Conservation (phyloP, 2,113 vertebrate species). For the Recurvirostra avosetta region DNA sequence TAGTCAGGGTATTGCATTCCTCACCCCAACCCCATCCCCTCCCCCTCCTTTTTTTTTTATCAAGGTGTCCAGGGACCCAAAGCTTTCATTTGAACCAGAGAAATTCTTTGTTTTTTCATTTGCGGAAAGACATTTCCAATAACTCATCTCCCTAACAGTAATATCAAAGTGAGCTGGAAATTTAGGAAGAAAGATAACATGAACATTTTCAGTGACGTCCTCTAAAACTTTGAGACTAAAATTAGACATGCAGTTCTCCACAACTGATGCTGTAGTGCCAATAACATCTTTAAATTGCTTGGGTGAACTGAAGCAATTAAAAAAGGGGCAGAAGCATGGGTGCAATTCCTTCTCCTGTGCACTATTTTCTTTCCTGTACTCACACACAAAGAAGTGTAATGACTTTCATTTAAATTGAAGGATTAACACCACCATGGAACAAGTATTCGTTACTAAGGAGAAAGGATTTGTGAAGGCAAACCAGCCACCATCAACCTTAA, state of each 20-base stretch:
- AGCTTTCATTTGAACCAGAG: not conserved
- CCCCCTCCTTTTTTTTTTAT: not conserved
- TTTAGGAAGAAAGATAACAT: not conserved
- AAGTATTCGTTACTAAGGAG: not conserved
- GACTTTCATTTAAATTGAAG: not conserved
- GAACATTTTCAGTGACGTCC: not conserved
- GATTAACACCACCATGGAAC: not conserved
- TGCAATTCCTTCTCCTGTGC: not conserved
- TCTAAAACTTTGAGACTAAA: not conserved
- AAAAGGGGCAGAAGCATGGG: not conserved
- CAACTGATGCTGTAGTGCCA: not conserved
- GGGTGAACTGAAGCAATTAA: not conserved
- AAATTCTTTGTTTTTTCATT: not conserved
- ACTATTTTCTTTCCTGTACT: not conserved
- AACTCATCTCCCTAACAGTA: not conserved
- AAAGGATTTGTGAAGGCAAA: not conserved
- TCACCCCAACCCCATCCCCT: not conserved
- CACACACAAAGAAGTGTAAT: not conserved
- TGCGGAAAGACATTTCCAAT: not conserved
- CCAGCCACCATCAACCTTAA: not conserved
- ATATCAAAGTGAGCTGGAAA: not conserved
- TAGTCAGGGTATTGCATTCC: not conserved
- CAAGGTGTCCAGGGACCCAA: not conserved
- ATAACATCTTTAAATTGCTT: not conserved
- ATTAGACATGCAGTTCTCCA: not conserved